Percentiles rank a stretch among this genome's conserved stretches.
phyloP scores from a whole-genome alignment of 2,113 vertebrate species.

The Anser brachyrhynchus region DNA sequence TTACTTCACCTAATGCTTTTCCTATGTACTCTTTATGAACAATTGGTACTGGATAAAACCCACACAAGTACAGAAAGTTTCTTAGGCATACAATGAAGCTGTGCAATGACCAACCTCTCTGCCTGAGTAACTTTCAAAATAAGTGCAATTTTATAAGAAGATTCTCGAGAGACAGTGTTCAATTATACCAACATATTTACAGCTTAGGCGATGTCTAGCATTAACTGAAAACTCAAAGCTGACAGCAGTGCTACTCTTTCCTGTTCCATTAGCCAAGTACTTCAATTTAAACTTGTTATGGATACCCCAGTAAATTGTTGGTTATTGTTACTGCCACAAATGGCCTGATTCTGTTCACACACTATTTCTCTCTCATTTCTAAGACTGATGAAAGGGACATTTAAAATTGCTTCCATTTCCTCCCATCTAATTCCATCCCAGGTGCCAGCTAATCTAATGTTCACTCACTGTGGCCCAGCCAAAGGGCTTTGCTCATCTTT shows the following conservation, averaged over 20 bases:
- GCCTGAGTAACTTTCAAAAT: neutral
- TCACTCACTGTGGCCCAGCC: neutral
- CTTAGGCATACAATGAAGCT: neutral
- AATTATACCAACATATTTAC: neutral
- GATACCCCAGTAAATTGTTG: neutral
- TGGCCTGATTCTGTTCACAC: neutral
- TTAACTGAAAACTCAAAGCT: neutral
- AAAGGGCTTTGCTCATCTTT: neutral
- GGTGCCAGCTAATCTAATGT: neutral
- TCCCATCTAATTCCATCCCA: neutral
- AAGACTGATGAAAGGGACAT: neutral
- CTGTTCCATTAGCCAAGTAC: neutral
- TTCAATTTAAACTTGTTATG: neutral
- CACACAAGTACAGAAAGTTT: neutral
- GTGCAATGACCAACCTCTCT: neutral
- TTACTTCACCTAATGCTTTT: neutral
- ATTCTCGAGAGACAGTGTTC: neutral
- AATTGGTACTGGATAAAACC: neutral
- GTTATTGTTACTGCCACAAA: neutral
- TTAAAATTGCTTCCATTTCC: neutral
- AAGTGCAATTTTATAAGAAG: neutral
- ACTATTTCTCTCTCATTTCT: neutral
- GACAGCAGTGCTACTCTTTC: neutral
- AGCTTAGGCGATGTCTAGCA: neutral
- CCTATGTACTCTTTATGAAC: neutral